Evolutionary conservation across 2,797 vertebrate genomes (phyloP), one percentile per base, ranked within the genome.

Genomic region (Oceanodroma leucorhoa): DNA sequence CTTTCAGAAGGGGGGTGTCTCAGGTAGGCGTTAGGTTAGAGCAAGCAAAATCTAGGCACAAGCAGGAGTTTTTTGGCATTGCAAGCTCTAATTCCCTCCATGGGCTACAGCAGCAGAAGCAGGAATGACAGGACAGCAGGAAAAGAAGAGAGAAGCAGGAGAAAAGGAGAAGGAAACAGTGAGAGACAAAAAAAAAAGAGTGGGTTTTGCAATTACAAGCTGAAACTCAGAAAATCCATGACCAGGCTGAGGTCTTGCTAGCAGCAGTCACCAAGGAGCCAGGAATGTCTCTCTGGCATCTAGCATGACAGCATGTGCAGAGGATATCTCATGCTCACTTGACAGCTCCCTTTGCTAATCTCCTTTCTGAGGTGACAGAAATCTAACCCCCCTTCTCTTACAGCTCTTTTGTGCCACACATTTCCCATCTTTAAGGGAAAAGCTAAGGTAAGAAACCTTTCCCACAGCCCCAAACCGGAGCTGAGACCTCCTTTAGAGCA

Each of bases 341-440:
- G 96, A 96, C 95, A 96, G 95, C 78, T 96, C 73, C 83, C 90
- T 76, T 94, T 89, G 85, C 95, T 96, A 95, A 97, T 94, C 95
- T 92, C 62, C 81, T 72, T 90, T 69, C 76, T 21, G 38, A 94
- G 85, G 89, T 77, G 87, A 93, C 91, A 93, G 86, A 97, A 94
- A 94, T 76, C 80, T 92, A 95, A 95, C 65, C 69, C 55, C 50
- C n/a, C 60, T 66, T 83, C 80, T 87, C 91, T 80, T 45, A 83
- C 22, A 60, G 93, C 13, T 92, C 88, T 92, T 95, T 80, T 89
- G 77, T 79, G 75, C 51, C 55, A 70, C 41, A 79, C 32, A 80
- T 73, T 86, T 86, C 61, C 71, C 57, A 43, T 71, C 50, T 94
- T 94, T 61, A 89, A 80, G 82, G 36, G 36, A 90, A 92, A 92